Evolutionary conservation across 2,113 vertebrate genomes (phyloP).

Genomic region (Anguilla japonica): DNA sequence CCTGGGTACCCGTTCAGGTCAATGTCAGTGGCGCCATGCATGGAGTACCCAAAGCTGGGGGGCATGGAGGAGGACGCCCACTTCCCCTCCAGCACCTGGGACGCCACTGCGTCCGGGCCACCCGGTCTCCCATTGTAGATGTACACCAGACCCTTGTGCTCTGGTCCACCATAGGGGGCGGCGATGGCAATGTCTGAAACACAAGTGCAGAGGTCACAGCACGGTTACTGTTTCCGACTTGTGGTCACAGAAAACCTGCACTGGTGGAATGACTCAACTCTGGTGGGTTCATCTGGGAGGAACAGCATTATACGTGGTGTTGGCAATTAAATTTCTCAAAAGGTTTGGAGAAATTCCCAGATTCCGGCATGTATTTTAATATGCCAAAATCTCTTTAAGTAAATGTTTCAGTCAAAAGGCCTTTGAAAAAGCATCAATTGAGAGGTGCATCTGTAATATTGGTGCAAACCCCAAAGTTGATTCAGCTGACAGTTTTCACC

Average conservation of each 20-base stretch:
- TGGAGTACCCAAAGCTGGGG: conserved; percentile 91
- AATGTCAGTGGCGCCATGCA: conserved; percentile 90
- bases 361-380: no score
- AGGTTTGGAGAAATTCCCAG: no score
- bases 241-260: background rate
- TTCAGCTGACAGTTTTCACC: no score
- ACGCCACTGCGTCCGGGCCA: conserved; percentile 74
- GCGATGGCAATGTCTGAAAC: conserved; percentile 86
- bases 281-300: background rate
- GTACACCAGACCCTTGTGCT: conserved; percentile 83
- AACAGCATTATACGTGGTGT: no score
- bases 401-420: no score
- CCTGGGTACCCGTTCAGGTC: conserved; percentile 96
- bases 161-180: conserved; percentile 86
- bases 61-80: conserved; percentile 89
- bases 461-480: no score
- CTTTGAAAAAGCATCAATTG: no score
- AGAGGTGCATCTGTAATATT: no score
- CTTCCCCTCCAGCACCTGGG: conserved; percentile 84
- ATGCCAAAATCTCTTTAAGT: no score
- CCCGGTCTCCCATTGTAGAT: conserved; percentile 85
- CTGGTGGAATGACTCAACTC: background rate
- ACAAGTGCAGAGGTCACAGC: background rate
- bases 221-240: background rate
- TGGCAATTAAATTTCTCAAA: no score